Conservation (phyloP, 2,113 vertebrate species). For the Prionailurus bengalensis region DNA sequence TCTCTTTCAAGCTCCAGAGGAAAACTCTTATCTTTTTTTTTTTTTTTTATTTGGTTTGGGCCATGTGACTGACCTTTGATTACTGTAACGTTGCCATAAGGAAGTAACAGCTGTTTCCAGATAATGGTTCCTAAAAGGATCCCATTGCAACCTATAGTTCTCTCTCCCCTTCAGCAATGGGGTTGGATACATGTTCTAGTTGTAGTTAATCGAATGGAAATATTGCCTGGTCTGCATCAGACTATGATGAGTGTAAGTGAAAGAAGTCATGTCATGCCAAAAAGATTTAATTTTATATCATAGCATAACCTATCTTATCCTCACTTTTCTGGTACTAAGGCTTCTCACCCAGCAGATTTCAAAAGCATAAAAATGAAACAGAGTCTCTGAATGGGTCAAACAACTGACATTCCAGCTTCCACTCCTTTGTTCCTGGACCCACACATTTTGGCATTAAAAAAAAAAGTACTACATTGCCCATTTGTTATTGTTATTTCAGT, state of each 20-base stretch:
- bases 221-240: neutral
- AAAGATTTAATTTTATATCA: neutral
- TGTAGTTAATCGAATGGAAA: neutral
- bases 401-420: neutral
- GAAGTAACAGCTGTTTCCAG: neutral
- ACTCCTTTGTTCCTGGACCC: neutral
- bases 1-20: neutral
- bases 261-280: neutral
- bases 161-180: neutral
- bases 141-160: neutral
- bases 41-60: neutral
- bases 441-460: neutral
- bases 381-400: neutral
- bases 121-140: neutral
- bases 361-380: neutral
- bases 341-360: neutral
- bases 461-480: neutral
- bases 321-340: neutral
- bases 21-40: neutral
- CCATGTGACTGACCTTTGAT: neutral
- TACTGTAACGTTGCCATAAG: neutral
- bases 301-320: neutral
- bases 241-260: neutral
- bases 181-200: neutral
- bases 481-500: neutral